Conservation (phyloP, 2,113 vertebrate genomes). For the Aptenodytes patagonicus region DNA sequence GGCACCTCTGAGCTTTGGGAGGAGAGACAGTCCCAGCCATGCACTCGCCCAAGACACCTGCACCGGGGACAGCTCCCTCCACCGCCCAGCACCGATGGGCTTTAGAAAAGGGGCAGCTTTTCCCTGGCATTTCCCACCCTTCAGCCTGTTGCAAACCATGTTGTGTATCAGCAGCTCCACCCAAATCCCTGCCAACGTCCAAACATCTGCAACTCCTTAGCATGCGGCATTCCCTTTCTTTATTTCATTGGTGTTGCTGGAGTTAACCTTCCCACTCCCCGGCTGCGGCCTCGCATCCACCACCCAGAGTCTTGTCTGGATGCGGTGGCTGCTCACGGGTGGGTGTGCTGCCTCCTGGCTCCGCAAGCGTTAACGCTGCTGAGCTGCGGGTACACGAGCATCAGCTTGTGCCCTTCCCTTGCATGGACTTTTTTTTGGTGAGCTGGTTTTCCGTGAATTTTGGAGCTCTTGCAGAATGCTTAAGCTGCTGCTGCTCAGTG, state of each 20-base stretch:
- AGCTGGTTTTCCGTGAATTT: neutral
- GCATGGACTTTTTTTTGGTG: rapidly evolving
- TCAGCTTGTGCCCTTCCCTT: neutral
- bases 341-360: neutral
- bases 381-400: rapidly evolving
- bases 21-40: neutral
- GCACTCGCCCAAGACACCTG: neutral
- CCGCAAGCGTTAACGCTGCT: rapidly evolving
- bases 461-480: neutral
- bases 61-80: neutral
- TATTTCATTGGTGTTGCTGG: neutral
- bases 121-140: neutral
- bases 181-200: neutral
- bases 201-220: constrained; percentile 56
- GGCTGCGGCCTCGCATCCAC: neutral
- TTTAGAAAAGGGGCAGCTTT: neutral
- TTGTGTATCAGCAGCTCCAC: constrained; percentile 8
- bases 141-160: neutral
- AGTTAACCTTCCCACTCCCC: neutral
- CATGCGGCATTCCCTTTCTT: neutral
- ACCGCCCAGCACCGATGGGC: rapidly evolving
- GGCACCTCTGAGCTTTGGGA: neutral
- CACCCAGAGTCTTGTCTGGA: rapidly evolving
- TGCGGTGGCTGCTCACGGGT: rapidly evolving
- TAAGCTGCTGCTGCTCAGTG: neutral